Base-by-base conservation (phyloP, 35 echinoderm and acorn worm genomes). In the Heliocidaris erythrogramma region DNA sequence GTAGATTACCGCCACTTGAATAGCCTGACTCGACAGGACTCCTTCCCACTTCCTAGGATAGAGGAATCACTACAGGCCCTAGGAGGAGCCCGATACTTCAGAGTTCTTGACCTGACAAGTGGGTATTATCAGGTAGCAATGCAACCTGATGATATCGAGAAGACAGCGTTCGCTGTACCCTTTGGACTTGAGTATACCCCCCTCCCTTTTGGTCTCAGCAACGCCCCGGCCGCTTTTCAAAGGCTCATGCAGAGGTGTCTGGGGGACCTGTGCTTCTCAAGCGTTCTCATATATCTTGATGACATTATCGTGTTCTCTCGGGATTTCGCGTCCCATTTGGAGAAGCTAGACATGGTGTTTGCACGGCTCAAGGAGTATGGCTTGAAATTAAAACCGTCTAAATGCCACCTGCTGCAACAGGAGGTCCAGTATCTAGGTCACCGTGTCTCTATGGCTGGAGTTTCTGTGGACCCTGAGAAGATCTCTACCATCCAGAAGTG, bases 281-380 rank as follows among this genome's bases (percentile, higher is more conserved):
- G n/a, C 9, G 95, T 95, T 2, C 59, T 95, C 24, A 93, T 91
- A 18, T 95, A 95, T 31, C 31, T 95, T 13, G 90, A 95, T 93
- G 95, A 95, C 52, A 93, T 95, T 42, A 31, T 93, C 13, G 90
- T 95, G 10, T 95, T 59, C 86, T 95, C 94, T 12, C 30, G 47
- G 11, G 50, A 85, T 21, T 95, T 95, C 31, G 30, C 48, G 4
- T 30, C 85, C 59, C 94, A 95, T 90, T n/a, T 95, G 86, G 9
- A 12, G 11, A 31, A 87, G 31, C 94, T 95, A 10, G 29, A 90
- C 16, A 30, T 17, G 9, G 86, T 95, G 31, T 95, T 95, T 47
- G 16, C 69, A 32, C 3, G 91, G 48, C 69, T 95, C 4, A 2
- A 78, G 31, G 14, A 48, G 17, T 71, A 78, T 86, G 78, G 71